Evolutionary conservation across 2,113 vertebrate genomes (phyloP).

Genomic region (Bubo scandiacus): DNA sequence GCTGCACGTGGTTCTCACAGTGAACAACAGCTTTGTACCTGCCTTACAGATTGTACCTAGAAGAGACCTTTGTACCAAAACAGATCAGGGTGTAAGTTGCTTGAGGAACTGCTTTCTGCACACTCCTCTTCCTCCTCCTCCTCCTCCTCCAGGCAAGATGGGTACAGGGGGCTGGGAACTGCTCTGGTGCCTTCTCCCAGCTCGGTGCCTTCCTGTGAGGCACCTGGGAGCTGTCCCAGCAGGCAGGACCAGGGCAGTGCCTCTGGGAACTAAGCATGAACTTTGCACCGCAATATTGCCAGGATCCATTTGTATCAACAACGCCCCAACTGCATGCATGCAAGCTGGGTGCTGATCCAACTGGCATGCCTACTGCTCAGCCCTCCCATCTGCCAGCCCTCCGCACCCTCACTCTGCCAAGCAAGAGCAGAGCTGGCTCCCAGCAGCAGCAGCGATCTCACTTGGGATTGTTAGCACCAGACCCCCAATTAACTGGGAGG

Average conservation of each 20-base stretch:
- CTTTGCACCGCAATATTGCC: background rate
- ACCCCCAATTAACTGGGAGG: background rate
- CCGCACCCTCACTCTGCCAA: rapidly evolving
- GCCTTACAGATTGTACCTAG: background rate
- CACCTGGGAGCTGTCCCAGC: background rate
- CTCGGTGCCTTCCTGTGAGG: background rate
- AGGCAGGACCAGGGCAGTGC: background rate
- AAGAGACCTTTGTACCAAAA: background rate
- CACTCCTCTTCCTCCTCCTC: background rate
- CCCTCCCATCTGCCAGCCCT: background rate
- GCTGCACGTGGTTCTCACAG: background rate
- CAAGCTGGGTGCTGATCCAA: background rate
- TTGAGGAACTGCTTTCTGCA: background rate
- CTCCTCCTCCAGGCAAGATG: background rate
- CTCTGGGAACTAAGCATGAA: background rate
- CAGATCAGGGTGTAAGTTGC: background rate
- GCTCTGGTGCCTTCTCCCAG: background rate
- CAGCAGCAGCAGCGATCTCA: rapidly evolving
- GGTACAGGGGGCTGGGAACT: background rate
- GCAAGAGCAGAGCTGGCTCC: background rate
- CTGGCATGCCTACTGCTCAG: background rate
- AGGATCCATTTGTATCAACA: background rate
- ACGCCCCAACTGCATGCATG: rapidly evolving
- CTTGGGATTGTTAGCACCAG: background rate
- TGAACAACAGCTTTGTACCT: background rate